These are phyloP conservation scores for Marcusenius ussheri DNA, from an alignment of 2,113 vertebrate species.

Conservation along the genomic window DNA sequence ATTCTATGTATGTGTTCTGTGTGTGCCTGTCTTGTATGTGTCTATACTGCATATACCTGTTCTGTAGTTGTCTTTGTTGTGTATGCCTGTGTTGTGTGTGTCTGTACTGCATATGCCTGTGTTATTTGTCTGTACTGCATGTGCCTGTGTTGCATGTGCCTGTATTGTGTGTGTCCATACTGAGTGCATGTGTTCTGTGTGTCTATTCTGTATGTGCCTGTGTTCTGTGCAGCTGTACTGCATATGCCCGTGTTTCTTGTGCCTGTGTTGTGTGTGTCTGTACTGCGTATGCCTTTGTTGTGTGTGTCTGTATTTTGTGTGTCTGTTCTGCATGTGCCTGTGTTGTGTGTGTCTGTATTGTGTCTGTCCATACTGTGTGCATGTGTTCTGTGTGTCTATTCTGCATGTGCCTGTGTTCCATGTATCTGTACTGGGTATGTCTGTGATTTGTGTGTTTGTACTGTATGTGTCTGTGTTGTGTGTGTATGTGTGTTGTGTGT, in stretches of 20 bases:
- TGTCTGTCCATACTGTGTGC: no score
- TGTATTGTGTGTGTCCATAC: not conserved
- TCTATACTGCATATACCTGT: not conserved
- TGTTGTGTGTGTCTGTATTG: not conserved
- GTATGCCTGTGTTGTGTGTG: not conserved
- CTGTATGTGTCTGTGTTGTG: not conserved
- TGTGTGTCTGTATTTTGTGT: not conserved
- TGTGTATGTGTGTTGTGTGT: no score
- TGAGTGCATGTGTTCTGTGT: not conserved
- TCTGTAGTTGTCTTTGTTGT: no score
- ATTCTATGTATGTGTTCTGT: not conserved
- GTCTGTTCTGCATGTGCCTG: not conserved
- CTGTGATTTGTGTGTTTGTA: not conserved
- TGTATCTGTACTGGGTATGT: not conserved
- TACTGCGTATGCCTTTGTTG: not conserved
- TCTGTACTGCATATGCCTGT: not conserved
- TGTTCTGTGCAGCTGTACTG: not conserved
- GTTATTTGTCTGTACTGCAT: not conserved
- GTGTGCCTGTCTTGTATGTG: not conserved
- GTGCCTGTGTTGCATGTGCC: not conserved
- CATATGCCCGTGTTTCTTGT: not conserved
- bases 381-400: not conserved
- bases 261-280: not conserved
- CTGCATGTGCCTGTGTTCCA: not conserved
- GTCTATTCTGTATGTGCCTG: not conserved